Percentiles rank a stretch among this genome's conserved stretches.
These are phyloP conservation scores for Chrysemys picta DNA, from an alignment of 2,113 vertebrate species.

Conservation along the genomic window DNA sequence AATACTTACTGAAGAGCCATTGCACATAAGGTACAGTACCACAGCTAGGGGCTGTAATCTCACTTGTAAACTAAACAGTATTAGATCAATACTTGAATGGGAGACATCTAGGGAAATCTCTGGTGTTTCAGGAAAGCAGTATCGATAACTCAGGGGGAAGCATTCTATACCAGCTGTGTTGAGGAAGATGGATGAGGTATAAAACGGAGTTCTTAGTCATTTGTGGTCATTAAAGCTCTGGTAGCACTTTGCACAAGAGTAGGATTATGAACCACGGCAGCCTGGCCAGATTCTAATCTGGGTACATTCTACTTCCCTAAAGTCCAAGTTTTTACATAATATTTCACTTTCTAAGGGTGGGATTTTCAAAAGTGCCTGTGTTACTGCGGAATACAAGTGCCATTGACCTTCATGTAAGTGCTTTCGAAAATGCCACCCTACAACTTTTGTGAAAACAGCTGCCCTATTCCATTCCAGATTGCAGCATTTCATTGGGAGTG, in stretches of 20 bases:
- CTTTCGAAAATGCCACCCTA: not conserved
- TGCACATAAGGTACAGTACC: accelerated
- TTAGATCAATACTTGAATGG: not conserved
- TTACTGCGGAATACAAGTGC: not conserved
- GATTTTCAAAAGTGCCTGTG: not conserved
- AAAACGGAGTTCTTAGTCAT: accelerated
- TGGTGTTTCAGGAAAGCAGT: not conserved
- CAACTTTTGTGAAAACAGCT: not conserved
- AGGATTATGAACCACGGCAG: not conserved
- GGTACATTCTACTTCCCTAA: not conserved
- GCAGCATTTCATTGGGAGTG: not conserved
- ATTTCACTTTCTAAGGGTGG: not conserved
- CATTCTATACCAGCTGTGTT: not conserved
- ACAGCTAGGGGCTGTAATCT: not conserved
- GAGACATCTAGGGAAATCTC: not conserved
- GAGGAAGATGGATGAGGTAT: not conserved
- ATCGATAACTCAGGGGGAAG: not conserved
- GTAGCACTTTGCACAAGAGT: accelerated
- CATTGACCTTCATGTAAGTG: not conserved
- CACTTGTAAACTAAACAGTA: not conserved
- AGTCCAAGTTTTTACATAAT: not conserved
- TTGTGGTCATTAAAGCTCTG: not conserved
- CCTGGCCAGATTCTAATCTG: not conserved
- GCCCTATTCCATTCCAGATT: not conserved
- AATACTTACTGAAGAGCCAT: accelerated